Evolutionary conservation across 2,888 invertebrate genomes (phyloP).

Genomic region (Clepsis dumicolana): DNA sequence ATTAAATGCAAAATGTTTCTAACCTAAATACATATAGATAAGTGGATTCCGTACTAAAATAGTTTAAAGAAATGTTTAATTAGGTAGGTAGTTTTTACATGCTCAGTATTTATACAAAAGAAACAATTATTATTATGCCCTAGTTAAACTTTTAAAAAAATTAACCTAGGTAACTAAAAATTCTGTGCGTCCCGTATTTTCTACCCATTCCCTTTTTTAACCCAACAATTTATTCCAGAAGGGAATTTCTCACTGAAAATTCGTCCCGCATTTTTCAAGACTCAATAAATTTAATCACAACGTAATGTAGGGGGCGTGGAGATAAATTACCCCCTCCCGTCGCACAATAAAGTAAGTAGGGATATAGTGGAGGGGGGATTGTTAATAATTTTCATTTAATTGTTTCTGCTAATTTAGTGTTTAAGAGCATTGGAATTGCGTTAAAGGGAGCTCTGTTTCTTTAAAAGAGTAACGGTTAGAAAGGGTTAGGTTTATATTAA

Average conservation of each 20-base stretch:
- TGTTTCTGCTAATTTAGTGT: slow-evolving; percentile 16
- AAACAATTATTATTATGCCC: too few species aligned
- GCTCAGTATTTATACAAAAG: too few species aligned
- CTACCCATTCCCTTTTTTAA: slow-evolving; percentile 11
- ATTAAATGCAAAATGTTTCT: too few species aligned
- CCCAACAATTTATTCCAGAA: slow-evolving; percentile 12
- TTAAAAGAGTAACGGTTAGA: background rate
- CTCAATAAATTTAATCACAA: slow-evolving; percentile 43
- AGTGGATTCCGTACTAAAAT: too few species aligned
- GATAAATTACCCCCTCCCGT: slow-evolving; percentile 39
- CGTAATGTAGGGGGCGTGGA: slow-evolving; percentile 39
- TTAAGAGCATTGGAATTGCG: background rate
- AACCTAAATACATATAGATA: too few species aligned
- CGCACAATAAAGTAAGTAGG: slow-evolving; percentile 38
- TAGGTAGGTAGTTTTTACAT: too few species aligned
- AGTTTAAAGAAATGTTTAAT: too few species aligned
- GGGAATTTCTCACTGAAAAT: slow-evolving; percentile 28
- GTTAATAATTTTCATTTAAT: slow-evolving; percentile 42
- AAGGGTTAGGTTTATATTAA: too few species aligned
- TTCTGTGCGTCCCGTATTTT: slow-evolving; percentile 5
- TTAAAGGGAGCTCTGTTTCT: slow-evolving; percentile 1
- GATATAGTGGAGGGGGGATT: slow-evolving; percentile 35
- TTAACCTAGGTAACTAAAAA: too few species aligned
- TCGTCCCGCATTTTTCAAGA: slow-evolving; percentile 36
- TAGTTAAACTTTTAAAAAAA: too few species aligned